Conservation (phyloP, 1,140 invertebrate genomes). For the Hirudo medicinalis region DNA sequence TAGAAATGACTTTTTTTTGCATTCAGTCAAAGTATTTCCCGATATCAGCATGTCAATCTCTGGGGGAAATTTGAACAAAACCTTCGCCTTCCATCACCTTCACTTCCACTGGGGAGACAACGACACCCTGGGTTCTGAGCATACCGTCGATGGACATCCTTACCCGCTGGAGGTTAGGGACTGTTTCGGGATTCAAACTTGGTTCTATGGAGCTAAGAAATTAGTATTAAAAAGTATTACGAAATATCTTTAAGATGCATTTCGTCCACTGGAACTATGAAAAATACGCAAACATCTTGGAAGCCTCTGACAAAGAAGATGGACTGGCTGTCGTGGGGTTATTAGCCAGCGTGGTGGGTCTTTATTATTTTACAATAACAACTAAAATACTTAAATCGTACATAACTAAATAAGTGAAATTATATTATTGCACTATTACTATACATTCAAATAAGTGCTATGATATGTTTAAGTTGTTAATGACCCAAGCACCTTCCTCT, state of each 20-base stretch:
- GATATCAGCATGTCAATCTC: neutral
- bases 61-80: neutral
- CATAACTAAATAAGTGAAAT: too few species aligned
- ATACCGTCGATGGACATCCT: conserved; percentile 26
- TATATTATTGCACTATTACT: neutral
- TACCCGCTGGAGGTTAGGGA: conserved; percentile 33
- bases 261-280: conserved; percentile 82
- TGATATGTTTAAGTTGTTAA: neutral
- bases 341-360: conserved; percentile 49
- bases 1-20: neutral
- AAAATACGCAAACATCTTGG: conserved; percentile 64
- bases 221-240: conserved; percentile 26
- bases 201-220: neutral
- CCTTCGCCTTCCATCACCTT: conserved; percentile 29
- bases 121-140: conserved; percentile 31
- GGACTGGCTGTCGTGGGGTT: conserved; percentile 59
- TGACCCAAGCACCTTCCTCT: neutral
- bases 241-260: conserved; percentile 59
- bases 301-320: conserved; percentile 61
- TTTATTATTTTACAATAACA: neutral
- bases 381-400: neutral
- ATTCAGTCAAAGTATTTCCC: neutral
- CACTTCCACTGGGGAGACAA: conserved; percentile 36
- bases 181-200: neutral
- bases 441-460: neutral